Percentiles rank a stretch among this genome's conserved stretches.
Evolutionary conservation across 92 coral and sea anemone genomes (phyloP).

Genomic region (Palythoa grandiflora): DNA sequence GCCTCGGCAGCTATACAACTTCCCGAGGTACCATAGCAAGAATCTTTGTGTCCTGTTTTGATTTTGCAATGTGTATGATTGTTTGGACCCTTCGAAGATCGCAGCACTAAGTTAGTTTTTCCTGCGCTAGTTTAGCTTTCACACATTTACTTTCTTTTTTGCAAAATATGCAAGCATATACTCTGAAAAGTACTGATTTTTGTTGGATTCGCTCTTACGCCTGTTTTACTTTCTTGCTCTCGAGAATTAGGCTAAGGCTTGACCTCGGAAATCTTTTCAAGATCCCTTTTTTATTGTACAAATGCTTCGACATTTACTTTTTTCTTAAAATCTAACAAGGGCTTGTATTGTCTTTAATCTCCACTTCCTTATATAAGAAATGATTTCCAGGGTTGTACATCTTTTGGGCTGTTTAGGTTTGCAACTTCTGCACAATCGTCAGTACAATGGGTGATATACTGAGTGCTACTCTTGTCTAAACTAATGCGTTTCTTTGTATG

Average conservation of each 20-base stretch:
- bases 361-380: background rate
- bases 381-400: background rate
- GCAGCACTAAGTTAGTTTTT: slow-evolving; percentile 54
- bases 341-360: background rate
- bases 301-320: background rate
- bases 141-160: slow-evolving; percentile 47
- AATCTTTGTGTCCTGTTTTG: slow-evolving; percentile 58
- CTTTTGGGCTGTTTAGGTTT: background rate
- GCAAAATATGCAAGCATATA: slow-evolving; percentile 65
- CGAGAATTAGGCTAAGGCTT: background rate
- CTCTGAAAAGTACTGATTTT: slow-evolving; percentile 20
- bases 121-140: slow-evolving; percentile 35
- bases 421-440: background rate
- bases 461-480: slow-evolving; percentile 1
- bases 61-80: slow-evolving; percentile 49
- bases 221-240: background rate
- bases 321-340: background rate
- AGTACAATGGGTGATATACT: background rate
- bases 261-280: background rate
- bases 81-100: slow-evolving; percentile 49
- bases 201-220: no score
- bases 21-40: slow-evolving; percentile 59
- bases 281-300: background rate
- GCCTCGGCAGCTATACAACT: slow-evolving; percentile 69
- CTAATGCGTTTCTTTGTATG: slow-evolving; percentile 4